Conservation (phyloP, 1,140 invertebrate genomes). For the Hydropsyche tenuis region DNA sequence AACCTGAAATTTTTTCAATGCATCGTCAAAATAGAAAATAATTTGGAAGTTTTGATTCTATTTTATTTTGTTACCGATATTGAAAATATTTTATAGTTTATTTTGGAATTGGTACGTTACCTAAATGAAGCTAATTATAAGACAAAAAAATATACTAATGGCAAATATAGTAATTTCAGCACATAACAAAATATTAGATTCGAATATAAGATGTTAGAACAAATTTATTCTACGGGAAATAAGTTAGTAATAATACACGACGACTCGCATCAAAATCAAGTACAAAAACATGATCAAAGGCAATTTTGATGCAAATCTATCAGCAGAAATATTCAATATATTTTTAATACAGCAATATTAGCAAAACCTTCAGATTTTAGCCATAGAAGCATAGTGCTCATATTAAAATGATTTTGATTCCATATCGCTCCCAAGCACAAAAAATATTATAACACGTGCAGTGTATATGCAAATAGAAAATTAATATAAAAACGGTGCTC, state of each 20-base stretch:
- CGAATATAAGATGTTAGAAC: background rate
- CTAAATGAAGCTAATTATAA: too few species aligned
- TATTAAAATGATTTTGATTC: background rate
- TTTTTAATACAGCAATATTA: background rate
- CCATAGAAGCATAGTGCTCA: background rate
- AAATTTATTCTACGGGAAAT: constrained; percentile 1
- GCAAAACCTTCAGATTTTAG: background rate
- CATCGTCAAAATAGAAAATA: constrained; percentile 5
- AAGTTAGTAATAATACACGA: constrained; percentile 1
- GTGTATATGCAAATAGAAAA: background rate
- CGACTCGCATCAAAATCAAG: background rate
- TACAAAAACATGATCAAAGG: background rate
- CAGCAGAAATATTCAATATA: background rate
- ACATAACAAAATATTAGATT: background rate
- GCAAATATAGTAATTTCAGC: background rate
- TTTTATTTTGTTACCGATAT: background rate
- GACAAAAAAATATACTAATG: background rate
- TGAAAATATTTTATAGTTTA: background rate
- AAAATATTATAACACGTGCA: background rate
- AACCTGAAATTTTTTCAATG: constrained; percentile 67
- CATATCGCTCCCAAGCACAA: background rate
- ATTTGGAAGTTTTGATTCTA: background rate
- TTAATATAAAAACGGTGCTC: background rate
- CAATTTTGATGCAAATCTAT: background rate
- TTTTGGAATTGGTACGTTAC: background rate